phyloP scores from a whole-genome alignment of 2,113 vertebrate species.

The Scatophagus argus region DNA sequence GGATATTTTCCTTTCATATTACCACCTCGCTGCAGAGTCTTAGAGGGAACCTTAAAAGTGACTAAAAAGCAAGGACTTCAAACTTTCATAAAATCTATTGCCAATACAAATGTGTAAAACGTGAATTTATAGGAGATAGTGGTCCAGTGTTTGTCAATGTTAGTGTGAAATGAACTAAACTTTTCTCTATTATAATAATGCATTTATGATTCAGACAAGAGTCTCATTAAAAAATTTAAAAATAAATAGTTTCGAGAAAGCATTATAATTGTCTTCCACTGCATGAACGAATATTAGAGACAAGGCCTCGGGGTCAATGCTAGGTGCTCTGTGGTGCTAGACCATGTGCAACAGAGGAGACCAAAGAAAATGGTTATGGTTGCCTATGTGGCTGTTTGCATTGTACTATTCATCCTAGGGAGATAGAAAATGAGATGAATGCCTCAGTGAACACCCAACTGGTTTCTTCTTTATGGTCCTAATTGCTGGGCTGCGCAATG shows the following conservation, averaged over 20 bases:
- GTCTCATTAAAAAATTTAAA: slow-evolving; percentile 56
- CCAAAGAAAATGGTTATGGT: slow-evolving; percentile 28
- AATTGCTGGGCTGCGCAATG: neutral
- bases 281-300: slow-evolving; percentile 33
- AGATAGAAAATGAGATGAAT: no score
- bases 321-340: neutral
- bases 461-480: neutral
- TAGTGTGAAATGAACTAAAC: neutral
- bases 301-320: slow-evolving; percentile 23
- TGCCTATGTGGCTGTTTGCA: slow-evolving; percentile 48
- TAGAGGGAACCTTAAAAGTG: slow-evolving; percentile 35
- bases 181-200: slow-evolving; percentile 39
- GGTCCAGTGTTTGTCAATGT: no score
- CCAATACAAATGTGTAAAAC: neutral
- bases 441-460: slow-evolving; percentile 16
- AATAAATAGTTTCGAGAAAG: no score
- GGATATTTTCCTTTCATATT: slow-evolving; percentile 45
- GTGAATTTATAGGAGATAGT: neutral
- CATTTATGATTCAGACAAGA: slow-evolving; percentile 39
- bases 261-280: slow-evolving; percentile 22
- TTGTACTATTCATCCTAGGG: no score
- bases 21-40: slow-evolving; percentile 45
- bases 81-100: slow-evolving; percentile 1
- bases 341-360: slow-evolving; percentile 11
- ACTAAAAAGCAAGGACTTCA: neutral